These are phyloP conservation scores for Lynx canadensis DNA, from an alignment of 2,113 vertebrate species.

Conservation along the genomic window DNA sequence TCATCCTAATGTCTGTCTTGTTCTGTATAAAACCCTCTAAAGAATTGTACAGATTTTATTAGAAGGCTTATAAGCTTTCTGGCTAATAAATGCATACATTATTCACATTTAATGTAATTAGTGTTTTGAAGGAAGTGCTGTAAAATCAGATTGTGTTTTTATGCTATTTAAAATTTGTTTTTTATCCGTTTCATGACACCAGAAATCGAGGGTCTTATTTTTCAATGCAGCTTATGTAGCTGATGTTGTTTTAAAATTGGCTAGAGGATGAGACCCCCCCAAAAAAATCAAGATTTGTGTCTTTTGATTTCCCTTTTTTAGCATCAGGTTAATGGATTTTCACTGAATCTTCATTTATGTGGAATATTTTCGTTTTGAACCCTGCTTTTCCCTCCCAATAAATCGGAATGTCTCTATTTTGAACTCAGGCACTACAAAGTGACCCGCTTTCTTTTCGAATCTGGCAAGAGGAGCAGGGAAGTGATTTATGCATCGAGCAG, in stretches of 20 bases:
- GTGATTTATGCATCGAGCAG: background rate
- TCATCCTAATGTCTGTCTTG: conserved; percentile 1
- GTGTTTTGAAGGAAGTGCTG: conserved; percentile 36
- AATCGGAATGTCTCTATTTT: background rate
- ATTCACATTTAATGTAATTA: conserved; percentile 35
- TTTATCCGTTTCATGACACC: background rate
- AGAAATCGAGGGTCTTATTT: background rate
- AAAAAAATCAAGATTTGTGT: background rate
- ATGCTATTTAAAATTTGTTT: background rate
- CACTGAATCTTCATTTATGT: background rate
- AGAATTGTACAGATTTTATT: conserved; percentile 14
- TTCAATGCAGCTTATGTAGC: background rate
- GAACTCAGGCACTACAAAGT: background rate
- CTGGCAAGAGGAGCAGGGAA: background rate
- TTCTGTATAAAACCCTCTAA: conserved; percentile 52
- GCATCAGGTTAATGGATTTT: background rate
- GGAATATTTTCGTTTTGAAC: background rate
- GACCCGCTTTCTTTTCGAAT: background rate
- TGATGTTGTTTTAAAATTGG: conserved; percentile 1
- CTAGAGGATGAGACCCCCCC: background rate
- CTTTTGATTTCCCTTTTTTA: background rate
- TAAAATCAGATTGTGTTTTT: conserved; percentile 17
- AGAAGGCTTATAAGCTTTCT: conserved; percentile 30
- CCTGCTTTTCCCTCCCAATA: background rate
- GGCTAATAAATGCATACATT: background rate